Evolutionary conservation across 1,140 invertebrate genomes (phyloP), one percentile per base, ranked within the genome.

Genomic region (Holcopasites calliopsidis): DNA sequence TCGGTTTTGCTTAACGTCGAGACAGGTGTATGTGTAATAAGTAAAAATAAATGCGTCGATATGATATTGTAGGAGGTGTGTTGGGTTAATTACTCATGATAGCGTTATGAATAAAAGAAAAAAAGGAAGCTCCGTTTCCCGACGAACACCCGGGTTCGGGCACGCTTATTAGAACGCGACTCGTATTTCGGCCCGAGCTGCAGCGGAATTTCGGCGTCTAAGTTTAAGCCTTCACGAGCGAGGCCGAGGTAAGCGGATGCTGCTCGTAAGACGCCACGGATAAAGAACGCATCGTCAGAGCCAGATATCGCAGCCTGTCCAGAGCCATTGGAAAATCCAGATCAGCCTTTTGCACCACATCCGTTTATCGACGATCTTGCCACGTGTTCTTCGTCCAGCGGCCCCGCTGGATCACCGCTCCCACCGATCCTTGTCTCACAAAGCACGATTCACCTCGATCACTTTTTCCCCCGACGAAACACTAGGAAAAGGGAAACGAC

Each of bases 271-370:
- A n/a, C n/a, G n/a, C n/a, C n/a, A 47, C 69, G 69, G 23, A 62
- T 38, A 38, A 72, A 50, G 62, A 57, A 42, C 50, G 33, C 66
- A 61, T 76, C 49, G 64, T 66, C 71, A 78, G 52, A 83, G 82
- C 82, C 83, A 83, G 57, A 81, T 71, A 55, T 76, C 77, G 68
- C 82, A 81, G 49, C 82, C 33, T 49, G 84, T 85, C 84, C 84
- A 84, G 31, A 85, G 69, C 82, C 84, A 85, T 31, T 80, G 82
- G 69, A 84, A 87, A 54, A 87, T 80, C 84, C 84, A 86, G 33
- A 83, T 80, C 57, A 85, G 40, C 47, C 83, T 68, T 73, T 85
- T 82, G 76, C 84, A 84, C 82, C 84, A 85, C 83, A 88, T 85
- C 76, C 85, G 85, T 49, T 62, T 54, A 33, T 61, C 76, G 23